Conservation (phyloP, 2,888 invertebrate species). For the Meloe dianella region DNA sequence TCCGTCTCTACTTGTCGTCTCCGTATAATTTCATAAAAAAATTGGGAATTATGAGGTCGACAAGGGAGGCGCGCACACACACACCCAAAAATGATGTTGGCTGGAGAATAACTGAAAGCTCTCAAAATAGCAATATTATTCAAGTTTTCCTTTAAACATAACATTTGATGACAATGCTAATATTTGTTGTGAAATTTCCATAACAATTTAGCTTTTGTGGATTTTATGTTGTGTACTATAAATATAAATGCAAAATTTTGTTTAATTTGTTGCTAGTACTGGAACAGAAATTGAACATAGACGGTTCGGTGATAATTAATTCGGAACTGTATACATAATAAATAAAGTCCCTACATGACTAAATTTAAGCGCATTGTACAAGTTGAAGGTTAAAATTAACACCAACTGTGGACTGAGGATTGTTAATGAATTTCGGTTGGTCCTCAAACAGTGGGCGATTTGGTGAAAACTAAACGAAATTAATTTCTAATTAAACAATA, state of each 20-base stretch:
- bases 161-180: not conserved
- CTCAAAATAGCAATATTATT: not conserved
- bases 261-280: not conserved
- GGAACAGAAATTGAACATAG: not conserved
- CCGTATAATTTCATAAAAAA: not conserved
- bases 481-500: not conserved
- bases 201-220: not conserved
- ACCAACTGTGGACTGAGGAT: not conserved
- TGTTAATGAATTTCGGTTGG: not conserved
- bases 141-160: not conserved
- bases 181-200: not conserved
- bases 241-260: not conserved
- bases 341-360: not conserved
- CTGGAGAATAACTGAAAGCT: not conserved
- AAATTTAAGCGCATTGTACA: not conserved
- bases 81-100: not conserved
- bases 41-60: not conserved
- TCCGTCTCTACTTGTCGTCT: not conserved
- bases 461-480: not conserved
- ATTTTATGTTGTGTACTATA: not conserved
- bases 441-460: too few species aligned
- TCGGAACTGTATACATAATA: constrained; percentile 5
- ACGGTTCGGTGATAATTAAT: constrained; percentile 9
- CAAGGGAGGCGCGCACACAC: not conserved
- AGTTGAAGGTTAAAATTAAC: not conserved